phyloP scores from a whole-genome alignment of 2,113 vertebrate species.

The Plecotus auritus region DNA sequence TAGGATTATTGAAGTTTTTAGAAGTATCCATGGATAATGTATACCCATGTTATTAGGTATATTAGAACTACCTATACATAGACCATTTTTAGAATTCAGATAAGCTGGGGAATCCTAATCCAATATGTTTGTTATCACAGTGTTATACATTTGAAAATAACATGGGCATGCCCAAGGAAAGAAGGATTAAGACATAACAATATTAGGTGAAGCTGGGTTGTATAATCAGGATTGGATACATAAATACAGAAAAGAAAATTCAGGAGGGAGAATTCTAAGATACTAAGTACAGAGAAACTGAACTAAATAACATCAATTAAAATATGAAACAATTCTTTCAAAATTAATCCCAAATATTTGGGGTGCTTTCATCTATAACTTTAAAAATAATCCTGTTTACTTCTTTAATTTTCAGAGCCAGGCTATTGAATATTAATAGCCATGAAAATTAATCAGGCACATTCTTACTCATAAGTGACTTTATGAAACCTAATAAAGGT shows the following conservation, averaged over 20 bases:
- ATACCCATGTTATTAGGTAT: neutral
- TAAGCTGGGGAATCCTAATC: conserved; percentile 53
- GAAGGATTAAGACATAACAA: conserved; percentile 67
- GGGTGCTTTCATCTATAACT: conserved; percentile 30
- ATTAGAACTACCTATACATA: neutral
- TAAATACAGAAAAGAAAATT: conserved; percentile 59
- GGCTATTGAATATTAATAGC: conserved; percentile 52
- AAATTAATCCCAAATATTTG: conserved; percentile 49
- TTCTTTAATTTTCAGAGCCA: conserved; percentile 56
- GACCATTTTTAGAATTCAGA: conserved; percentile 69
- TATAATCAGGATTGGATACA: conserved; percentile 54
- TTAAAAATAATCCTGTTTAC: conserved; percentile 55
- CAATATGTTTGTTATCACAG: conserved; percentile 67
- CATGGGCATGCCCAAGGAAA: conserved; percentile 5
- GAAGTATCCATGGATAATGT: conserved; percentile 32
- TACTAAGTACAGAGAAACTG: conserved; percentile 26
- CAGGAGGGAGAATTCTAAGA: conserved; percentile 12
- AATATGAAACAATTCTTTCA: conserved; percentile 59
- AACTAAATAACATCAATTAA: conserved; percentile 66
- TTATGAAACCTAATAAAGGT: conserved; percentile 40
- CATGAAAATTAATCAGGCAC: conserved; percentile 59
- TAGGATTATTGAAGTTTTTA: neutral
- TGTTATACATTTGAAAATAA: conserved; percentile 66
- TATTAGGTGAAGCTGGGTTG: conserved; percentile 57
- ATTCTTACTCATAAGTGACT: conserved; percentile 35